Evolutionary conservation across 2,113 vertebrate genomes (phyloP), one percentile per base, ranked within the genome.

Genomic region (Erinaceus europaeus): DNA sequence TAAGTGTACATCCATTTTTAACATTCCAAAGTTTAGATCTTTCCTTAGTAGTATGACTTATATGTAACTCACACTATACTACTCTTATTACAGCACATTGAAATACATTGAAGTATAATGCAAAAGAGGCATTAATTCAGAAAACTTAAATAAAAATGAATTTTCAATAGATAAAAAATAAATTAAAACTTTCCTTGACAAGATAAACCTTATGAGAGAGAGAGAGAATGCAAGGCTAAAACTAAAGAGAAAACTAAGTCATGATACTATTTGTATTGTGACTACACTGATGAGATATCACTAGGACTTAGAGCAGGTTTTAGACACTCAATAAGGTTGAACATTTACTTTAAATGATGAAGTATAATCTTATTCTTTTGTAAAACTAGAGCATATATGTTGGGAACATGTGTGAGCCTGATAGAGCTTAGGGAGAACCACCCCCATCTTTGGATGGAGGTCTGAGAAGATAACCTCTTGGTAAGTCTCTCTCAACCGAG

Each of bases 371-470:
- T 75, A 2, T 42, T 79, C 32, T 85, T 55, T 55, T 88, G 14
- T 94, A 71, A 90, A 91, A 90, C 25, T 68, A 53, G 14, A 91
- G 11, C 27, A 74, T 48, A 87, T 52, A 82, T n/a, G n/a, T n/a
- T n/a, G n/a, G n/a, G n/a, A n/a, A n/a, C n/a, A n/a, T n/a, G n/a
- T n/a, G n/a, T n/a, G n/a, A n/a, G n/a, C n/a, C n/a, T n/a, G n/a
- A n/a, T n/a, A n/a, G n/a, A n/a, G n/a, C n/a, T n/a, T n/a, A n/a
- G n/a, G n/a, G n/a, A n/a, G n/a, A n/a, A n/a, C n/a, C n/a, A n/a
- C n/a, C n/a, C n/a, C n/a, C n/a, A n/a, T n/a, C n/a, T n/a, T n/a
- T n/a, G n/a, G n/a, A n/a, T n/a, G n/a, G n/a, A n/a, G n/a, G n/a
- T n/a, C n/a, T n/a, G n/a, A n/a, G n/a, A n/a, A n/a, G n/a, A n/a